phyloP scores from a whole-genome alignment of 2,797 vertebrate species.

The Podarcis lilfordi region DNA sequence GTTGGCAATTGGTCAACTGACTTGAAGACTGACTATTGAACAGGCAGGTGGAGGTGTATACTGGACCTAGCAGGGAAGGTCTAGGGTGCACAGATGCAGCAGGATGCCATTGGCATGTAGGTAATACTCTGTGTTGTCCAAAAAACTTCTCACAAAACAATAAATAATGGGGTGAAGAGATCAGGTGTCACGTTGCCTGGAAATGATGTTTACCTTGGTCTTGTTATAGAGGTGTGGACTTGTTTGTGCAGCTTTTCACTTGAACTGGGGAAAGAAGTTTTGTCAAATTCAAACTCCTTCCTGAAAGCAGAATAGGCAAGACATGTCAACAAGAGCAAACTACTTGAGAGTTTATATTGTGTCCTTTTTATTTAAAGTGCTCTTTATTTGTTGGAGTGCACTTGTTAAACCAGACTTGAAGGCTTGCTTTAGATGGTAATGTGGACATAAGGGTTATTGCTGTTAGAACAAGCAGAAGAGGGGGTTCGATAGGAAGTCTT shows the following conservation, averaged over 20 bases:
- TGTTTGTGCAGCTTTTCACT: slow-evolving; percentile 9
- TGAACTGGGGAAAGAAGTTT: slow-evolving; percentile 12
- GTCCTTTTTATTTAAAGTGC: not conserved
- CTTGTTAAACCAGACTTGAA: not conserved
- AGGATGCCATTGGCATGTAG: not conserved
- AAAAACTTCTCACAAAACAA: not conserved
- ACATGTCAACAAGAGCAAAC: slow-evolving; percentile 11
- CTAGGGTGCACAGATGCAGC: not conserved
- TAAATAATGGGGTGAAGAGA: not conserved
- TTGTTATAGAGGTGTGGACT: not conserved
- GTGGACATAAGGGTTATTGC: not conserved
- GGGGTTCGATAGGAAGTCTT: not conserved
- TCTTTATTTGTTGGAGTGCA: slow-evolving; percentile 18
- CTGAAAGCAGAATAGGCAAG: slow-evolving; percentile 1
- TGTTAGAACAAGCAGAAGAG: slow-evolving; percentile 39
- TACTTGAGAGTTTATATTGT: not conserved
- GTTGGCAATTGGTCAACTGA: not conserved
- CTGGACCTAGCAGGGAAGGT: not conserved
- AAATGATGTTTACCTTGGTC: not conserved
- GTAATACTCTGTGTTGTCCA: not conserved
- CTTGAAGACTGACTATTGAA: not conserved
- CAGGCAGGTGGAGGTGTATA: not conserved
- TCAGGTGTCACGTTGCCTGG: too few species aligned
- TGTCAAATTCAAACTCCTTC: slow-evolving; percentile 18
- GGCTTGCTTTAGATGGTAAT: slow-evolving; percentile 25